A percentile compares a stretch with the other conserved stretches of the same genome.
Evolutionary conservation across 2,888 invertebrate genomes (phyloP).

Genomic region (Polylopha cassiicola): DNA sequence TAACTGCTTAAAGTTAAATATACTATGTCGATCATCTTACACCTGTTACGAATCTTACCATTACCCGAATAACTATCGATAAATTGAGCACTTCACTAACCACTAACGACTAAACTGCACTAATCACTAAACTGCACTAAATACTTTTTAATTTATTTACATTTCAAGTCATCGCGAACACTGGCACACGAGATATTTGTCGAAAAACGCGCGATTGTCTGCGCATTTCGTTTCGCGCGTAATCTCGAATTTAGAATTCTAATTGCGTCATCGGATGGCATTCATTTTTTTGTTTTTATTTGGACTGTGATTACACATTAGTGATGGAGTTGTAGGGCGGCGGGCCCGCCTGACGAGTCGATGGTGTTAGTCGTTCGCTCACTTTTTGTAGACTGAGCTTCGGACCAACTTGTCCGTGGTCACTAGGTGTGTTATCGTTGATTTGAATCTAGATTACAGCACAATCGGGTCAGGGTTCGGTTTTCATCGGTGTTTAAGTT

Average conservation of each 20-base stretch:
- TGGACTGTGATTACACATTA: constrained; percentile 34
- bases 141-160: constrained; percentile 16
- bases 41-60: constrained; percentile 35
- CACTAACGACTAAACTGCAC: constrained; percentile 12
- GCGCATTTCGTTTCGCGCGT: constrained; percentile 42
- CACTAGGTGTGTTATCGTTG: constrained; percentile 66
- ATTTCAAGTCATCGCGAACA: constrained; percentile 33
- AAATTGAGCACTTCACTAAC: constrained; percentile 31
- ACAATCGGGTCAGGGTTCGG: constrained; percentile 66
- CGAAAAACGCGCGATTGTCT: constrained; percentile 30
- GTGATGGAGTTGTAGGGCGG: background rate
- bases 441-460: constrained; percentile 67
- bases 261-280: constrained; percentile 34
- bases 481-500: constrained; percentile 41
- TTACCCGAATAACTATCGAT: constrained; percentile 26
- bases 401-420: constrained; percentile 54
- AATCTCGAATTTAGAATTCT: constrained; percentile 49
- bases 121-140: constrained; percentile 8
- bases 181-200: constrained; percentile 29
- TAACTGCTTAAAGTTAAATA: background rate
- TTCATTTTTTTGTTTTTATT: constrained; percentile 38
- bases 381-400: constrained; percentile 59
- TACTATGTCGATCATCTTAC: constrained; percentile 1
- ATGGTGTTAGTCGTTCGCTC: constrained; percentile 51
- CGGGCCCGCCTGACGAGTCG: constrained; percentile 28